phyloP scores from a whole-genome alignment of 2,797 vertebrate genomes.

The Steatocranus sp. region DNA sequence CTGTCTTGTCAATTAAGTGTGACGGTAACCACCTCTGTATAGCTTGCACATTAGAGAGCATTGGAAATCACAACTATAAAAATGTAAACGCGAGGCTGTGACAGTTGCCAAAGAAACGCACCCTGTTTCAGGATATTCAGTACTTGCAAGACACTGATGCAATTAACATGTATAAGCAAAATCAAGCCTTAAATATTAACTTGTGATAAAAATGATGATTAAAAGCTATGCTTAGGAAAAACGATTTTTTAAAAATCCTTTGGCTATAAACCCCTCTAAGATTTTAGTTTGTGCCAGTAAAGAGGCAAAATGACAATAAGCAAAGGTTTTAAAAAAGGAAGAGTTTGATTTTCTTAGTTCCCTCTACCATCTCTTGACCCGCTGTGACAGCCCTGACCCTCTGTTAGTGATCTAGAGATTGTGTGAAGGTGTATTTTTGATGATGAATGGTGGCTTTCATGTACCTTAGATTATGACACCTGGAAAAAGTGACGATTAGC shows the following conservation, averaged over 20 bases:
- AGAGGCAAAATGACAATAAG: background rate
- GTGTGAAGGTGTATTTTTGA: background rate
- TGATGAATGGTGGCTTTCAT: background rate
- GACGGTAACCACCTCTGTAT: background rate
- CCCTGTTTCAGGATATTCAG: background rate
- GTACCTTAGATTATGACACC: background rate
- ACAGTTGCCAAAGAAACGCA: background rate
- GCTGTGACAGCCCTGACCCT: background rate
- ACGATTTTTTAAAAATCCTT: fast-evolving
- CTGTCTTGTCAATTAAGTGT: background rate
- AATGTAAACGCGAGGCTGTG: background rate
- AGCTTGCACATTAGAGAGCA: background rate
- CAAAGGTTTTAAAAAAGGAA: background rate
- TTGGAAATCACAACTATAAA: background rate
- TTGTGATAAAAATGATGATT: background rate
- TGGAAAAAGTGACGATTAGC: background rate
- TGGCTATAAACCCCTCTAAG: background rate
- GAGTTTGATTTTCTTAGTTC: background rate
- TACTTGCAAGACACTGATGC: background rate
- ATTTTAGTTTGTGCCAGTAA: background rate
- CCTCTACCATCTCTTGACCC: background rate
- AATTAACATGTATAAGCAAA: background rate
- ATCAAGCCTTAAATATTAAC: background rate
- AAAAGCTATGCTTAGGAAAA: background rate
- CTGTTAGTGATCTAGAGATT: background rate